Evolutionary conservation across 2,797 vertebrate species (phyloP).

Genomic region (Poliocrania exsul): DNA sequence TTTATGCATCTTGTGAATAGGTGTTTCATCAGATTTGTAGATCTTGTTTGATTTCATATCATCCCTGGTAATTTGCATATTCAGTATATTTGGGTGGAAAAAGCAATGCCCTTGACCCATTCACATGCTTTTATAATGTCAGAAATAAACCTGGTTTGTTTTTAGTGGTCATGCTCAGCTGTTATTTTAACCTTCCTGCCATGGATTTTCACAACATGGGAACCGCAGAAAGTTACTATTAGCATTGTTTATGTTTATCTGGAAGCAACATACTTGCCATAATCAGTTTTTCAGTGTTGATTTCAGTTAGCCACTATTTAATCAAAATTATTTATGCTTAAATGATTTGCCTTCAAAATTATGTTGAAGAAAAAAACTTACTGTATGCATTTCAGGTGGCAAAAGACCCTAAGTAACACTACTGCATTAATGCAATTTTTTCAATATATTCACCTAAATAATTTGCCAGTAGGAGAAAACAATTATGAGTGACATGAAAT

Average conservation of each 20-base stretch:
- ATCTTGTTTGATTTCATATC: background rate
- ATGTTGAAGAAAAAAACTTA: background rate
- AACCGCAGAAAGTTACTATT: background rate
- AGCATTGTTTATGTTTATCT: background rate
- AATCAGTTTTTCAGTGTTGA: background rate
- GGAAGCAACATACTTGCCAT: background rate
- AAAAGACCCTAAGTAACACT: background rate
- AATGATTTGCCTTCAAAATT: background rate
- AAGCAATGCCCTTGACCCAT: background rate
- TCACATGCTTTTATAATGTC: background rate
- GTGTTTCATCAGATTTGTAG: background rate
- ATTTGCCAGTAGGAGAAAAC: background rate
- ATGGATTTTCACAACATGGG: background rate
- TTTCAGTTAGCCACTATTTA: background rate
- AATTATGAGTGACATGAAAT: background rate
- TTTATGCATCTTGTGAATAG: background rate
- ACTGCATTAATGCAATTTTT: background rate
- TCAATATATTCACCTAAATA: background rate
- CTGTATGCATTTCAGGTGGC: background rate
- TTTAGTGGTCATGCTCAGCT: background rate
- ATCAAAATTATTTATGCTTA: background rate
- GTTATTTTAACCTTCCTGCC: background rate
- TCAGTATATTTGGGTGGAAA: background rate
- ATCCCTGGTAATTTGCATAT: background rate
- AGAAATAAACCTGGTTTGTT: background rate